Evolutionary conservation across 2,797 vertebrate species (phyloP), one percentile per base, ranked within the genome.

Genomic region (Galago senegalensis): DNA sequence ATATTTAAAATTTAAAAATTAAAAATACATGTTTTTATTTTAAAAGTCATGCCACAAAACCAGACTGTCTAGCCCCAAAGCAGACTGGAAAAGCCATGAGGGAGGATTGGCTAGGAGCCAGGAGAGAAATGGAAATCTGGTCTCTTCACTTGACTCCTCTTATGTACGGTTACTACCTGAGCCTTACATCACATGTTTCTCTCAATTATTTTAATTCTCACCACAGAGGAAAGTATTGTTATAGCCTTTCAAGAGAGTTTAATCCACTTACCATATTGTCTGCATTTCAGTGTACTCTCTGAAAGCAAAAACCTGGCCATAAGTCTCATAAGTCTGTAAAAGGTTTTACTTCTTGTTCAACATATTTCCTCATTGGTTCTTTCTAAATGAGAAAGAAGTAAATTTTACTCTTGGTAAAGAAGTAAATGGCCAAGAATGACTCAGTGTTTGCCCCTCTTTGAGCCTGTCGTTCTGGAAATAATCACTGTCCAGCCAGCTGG

Each of bases 121-220:
- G 34, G 27, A 89, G 34, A 60, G 23, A 34, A 87, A 87, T 63
- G n/a, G 34, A 86, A 94, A 77, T 75, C 31, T 84, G 12, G 5
- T 58, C 37, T 92, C 34, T 81, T 72, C 14, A 37, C 60, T 40
- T 79, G 87, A 58, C 10, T 91, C 56, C 14, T 91, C 29, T 87
- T 92, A 85, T 31, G 1, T 84, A 25, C 10, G 82, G 20, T 73
- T 89, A 61, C 63, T 87, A 20, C 10, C 46, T 11, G 23, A 70
- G 60, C 16, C 34, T 91, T 69, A 46, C 12, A 3, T 46, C 37
- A 75, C 11, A 46, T 2, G 5, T 43, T 79, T 91, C 58, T 63
- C 27, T 89, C 31, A 75, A 40, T 83, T 72, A 90, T 88, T 93
- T 93, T 27, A 96, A 65, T 65, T 87, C 34, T 95, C 46, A 60